Evolutionary conservation across 2,113 vertebrate species (phyloP), one percentile per base, ranked within the genome.

Genomic region (Forbesichthys papilliferus): DNA sequence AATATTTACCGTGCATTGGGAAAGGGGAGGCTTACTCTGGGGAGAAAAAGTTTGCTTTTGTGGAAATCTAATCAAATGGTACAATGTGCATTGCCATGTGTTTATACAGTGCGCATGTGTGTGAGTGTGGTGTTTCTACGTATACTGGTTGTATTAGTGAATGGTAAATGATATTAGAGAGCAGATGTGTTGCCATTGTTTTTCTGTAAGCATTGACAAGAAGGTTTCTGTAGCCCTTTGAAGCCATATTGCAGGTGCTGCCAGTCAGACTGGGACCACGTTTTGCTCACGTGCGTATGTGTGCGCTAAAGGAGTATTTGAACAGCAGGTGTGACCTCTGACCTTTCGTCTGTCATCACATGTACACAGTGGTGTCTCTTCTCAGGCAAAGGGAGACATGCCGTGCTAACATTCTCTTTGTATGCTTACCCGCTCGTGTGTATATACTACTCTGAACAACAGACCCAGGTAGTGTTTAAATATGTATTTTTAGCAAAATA

Each of bases 241-340:
- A 55, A 55, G 48, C 46, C 48, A 57, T 34, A 9, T 18, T 59
- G 66, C 68, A 78, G 49, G 51, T 77, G 67, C 69, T 66, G 3
- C 20, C 57, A 16, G 11, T 64, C 56, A 33, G 56, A 61, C 14
- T 53, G 36, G 42, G 36, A 58, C 58, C 34, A 18, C 66, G 11
- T 0, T 62, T 46, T 16, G 60, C 6, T 1, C 16, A 3, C 2
- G 3, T 14, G 16, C 49, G 42, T 66, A 56, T 7, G 1, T 42
- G 47, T 56, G 20, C 42, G 52, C n/a, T 9, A 14, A 33, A 1
- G 58, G 5, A 13, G 36, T 42, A 18, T 78, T 81, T 83, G 59
- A 55, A 71, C 46, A 51, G 77, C 92, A 92, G 91, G 90, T 91
- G 89, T 82, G 88, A 90, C 90, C 85, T 79, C 60, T 80, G 84